Evolutionary conservation across 2,113 vertebrate species (phyloP).

Genomic region (Elachura formosa): DNA sequence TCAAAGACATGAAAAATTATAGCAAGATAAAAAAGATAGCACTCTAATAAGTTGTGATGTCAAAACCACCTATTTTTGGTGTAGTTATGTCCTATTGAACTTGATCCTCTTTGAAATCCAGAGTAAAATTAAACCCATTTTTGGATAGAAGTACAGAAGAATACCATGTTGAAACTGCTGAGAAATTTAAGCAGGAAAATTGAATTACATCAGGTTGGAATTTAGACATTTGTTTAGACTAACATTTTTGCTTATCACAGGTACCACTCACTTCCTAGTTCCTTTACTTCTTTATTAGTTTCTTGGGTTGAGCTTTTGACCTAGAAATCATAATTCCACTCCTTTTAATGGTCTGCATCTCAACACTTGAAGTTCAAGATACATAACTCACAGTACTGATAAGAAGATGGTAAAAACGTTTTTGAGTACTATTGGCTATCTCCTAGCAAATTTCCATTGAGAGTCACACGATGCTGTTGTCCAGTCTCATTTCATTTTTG

Average conservation of each 20-base stretch:
- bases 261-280: not conserved
- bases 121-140: not conserved
- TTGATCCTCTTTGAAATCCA: not conserved
- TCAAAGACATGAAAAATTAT: not conserved
- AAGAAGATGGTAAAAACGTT: not conserved
- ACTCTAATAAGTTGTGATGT: not conserved
- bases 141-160: not conserved
- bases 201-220: not conserved
- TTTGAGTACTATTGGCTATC: not conserved
- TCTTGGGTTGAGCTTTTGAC: not conserved
- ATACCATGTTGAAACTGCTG: not conserved
- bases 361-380: not conserved
- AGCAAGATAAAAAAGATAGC: not conserved
- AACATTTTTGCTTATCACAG: conserved; percentile 30
- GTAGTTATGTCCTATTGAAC: not conserved
- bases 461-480: not conserved
- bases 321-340: not conserved
- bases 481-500: not conserved
- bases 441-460: not conserved
- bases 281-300: not conserved
- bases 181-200: not conserved
- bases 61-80: not conserved
- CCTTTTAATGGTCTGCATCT: not conserved
- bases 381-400: not conserved
- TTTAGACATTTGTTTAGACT: not conserved